Conservation (phyloP, 1,140 invertebrate genomes). For the Drosophila ohnishii region DNA sequence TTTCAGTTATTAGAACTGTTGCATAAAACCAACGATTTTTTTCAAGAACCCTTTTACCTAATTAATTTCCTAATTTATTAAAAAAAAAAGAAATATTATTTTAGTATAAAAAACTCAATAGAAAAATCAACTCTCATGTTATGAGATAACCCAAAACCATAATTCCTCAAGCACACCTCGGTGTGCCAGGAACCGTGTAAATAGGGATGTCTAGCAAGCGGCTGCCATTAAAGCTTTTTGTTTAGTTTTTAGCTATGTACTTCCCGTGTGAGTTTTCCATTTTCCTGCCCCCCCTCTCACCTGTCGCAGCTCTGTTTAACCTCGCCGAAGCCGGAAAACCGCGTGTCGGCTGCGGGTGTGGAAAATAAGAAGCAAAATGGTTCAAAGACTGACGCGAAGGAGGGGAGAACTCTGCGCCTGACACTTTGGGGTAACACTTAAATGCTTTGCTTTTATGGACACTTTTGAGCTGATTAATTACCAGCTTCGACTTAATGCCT, state of each 20-base stretch:
- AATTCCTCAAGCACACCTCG: conserved; percentile 15
- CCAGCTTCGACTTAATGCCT: conserved; percentile 43
- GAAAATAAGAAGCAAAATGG: conserved; percentile 13
- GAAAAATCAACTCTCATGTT: no score
- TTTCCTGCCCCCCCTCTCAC: background rate
- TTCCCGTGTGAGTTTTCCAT: conserved; percentile 35
- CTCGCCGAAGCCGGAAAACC: conserved; percentile 47
- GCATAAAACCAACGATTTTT: background rate
- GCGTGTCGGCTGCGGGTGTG: conserved; percentile 50
- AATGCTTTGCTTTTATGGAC: conserved; percentile 59
- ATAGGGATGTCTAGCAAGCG: conserved; percentile 52
- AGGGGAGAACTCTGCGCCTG: conserved; percentile 30
- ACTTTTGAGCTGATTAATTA: conserved; percentile 69
- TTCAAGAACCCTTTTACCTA: background rate
- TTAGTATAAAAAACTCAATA: background rate
- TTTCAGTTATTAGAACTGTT: no score
- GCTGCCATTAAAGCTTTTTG: conserved; percentile 50
- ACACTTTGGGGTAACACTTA: conserved; percentile 30
- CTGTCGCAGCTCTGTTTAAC: conserved; percentile 1
- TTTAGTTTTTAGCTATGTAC: conserved; percentile 52
- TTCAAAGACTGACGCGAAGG: background rate
- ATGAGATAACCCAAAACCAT: background rate
- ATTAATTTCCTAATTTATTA: background rate
- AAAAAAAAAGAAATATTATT: background rate
- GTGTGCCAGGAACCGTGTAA: conserved; percentile 1